Evolutionary conservation across 2,888 invertebrate species (phyloP).

Genomic region (Perizoma affinitatum): DNA sequence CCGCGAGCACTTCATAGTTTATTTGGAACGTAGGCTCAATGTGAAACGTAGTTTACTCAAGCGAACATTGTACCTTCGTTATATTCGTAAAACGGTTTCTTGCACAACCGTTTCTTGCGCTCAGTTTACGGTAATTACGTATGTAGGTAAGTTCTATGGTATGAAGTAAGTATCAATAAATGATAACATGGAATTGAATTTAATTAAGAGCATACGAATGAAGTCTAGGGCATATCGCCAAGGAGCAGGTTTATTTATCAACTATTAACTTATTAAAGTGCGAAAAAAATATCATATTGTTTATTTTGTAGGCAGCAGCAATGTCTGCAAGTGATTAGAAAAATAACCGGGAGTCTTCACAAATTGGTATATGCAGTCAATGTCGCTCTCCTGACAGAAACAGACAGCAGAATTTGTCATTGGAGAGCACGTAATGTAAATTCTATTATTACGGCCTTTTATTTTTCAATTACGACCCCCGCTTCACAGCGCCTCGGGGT

Average conservation of each 20-base stretch:
- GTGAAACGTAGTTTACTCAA: constrained; percentile 24
- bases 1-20: constrained; percentile 41
- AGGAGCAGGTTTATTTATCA: too few species aligned
- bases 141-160: background rate
- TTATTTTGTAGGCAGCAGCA: too few species aligned
- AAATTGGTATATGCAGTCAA: constrained; percentile 59
- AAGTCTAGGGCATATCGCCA: too few species aligned
- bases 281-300: too few species aligned
- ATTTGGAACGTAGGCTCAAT: constrained; percentile 35
- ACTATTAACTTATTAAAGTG: too few species aligned
- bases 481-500: constrained; percentile 72
- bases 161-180: background rate
- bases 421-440: constrained; percentile 81
- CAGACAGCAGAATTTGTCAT: constrained; percentile 79
- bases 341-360: constrained; percentile 44
- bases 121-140: constrained; percentile 6
- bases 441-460: constrained; percentile 84
- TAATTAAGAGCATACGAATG: background rate
- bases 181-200: background rate
- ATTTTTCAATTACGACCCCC: constrained; percentile 82
- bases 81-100: constrained; percentile 16
- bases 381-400: constrained; percentile 75
- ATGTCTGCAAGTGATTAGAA: constrained; percentile 35
- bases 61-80: constrained; percentile 13
- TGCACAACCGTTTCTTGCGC: constrained; percentile 6